Evolutionary conservation across 1,140 invertebrate genomes (phyloP), one percentile per base, ranked within the genome.

Genomic region (Sweltsa coloradensis): DNA sequence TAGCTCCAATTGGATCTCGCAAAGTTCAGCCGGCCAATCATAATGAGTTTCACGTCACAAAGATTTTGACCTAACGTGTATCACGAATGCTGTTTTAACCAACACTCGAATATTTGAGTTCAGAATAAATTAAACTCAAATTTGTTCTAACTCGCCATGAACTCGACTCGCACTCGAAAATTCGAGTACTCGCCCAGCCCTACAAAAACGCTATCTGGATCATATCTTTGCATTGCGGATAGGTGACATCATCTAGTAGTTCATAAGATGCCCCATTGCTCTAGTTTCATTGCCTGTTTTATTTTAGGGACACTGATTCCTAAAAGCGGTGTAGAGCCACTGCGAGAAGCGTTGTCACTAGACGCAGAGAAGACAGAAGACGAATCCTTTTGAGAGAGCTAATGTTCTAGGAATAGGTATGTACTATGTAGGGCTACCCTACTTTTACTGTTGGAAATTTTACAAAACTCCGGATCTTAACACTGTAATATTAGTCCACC

Each of bases 351-450:
- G 34, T 69, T 93, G 16, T 76, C 82, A 14, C 73, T 81, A 6
- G 87, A 90, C 67, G 83, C 87, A 3, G 83, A 88, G 55, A 85
- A 86, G 53, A 78, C 82, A 31, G 84, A 81, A 56, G 84, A 87
- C 61, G 76, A 83, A 57, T 74, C 66, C 34, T 82, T 78, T 55
- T 72, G 60, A 70, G 37, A n/a, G n/a, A n/a, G n/a, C n/a, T n/a
- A n/a, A n/a, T n/a, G n/a, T n/a, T n/a, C n/a, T n/a, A n/a, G n/a
- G n/a, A n/a, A n/a, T n/a, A n/a, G n/a, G n/a, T n/a, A n/a, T n/a
- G n/a, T n/a, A n/a, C n/a, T n/a, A n/a, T n/a, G n/a, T n/a, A n/a
- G n/a, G n/a, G n/a, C n/a, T n/a, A n/a, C n/a, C n/a, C n/a, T n/a
- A n/a, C n/a, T n/a, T n/a, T n/a, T n/a, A n/a, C n/a, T n/a, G n/a